Percentiles rank a stretch among this genome's conserved stretches.
Evolutionary conservation across 2,113 vertebrate species (phyloP).

Genomic region (Apodemus speciosus): DNA sequence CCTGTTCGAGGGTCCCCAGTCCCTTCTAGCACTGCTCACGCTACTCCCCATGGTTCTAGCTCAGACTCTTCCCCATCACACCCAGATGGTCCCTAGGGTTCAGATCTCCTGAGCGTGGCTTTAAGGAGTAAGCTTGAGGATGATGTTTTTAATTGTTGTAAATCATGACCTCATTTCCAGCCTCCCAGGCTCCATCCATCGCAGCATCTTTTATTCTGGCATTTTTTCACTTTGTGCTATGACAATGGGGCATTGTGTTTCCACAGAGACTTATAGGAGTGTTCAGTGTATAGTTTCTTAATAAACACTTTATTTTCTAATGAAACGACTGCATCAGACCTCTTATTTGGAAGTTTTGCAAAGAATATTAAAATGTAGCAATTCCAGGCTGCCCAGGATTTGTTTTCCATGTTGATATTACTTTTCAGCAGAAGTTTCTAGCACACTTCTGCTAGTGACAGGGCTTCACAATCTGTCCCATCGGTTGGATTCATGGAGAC

Average conservation of each 20-base stretch:
- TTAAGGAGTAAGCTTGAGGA: conserved; percentile 86
- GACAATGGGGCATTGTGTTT: conserved; percentile 86
- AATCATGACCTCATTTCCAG: conserved; percentile 88
- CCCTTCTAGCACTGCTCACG: background rate
- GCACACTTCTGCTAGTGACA: background rate
- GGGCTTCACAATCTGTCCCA: background rate
- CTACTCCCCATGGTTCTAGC: background rate
- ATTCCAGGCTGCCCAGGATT: background rate
- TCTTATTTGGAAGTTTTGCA: conserved; percentile 85
- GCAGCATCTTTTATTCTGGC: conserved; percentile 84
- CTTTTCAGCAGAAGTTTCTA: background rate
- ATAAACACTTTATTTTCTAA: conserved; percentile 94
- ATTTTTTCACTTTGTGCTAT: conserved; percentile 87
- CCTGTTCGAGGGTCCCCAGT: background rate
- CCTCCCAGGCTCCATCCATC: conserved; percentile 79
- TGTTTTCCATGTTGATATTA: background rate
- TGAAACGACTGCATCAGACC: conserved; percentile 85
- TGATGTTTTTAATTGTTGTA: conserved; percentile 87
- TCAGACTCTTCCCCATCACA: background rate
- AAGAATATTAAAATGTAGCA: conserved; percentile 16
- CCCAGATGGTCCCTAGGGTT: conserved; percentile 14
- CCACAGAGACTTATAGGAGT: conserved; percentile 90
- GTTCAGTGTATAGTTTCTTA: conserved; percentile 93
- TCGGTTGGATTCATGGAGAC: background rate
- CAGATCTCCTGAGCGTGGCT: conserved; percentile 81